Percentiles rank a stretch among this genome's conserved stretches.
phyloP scores from a whole-genome alignment of 2,113 vertebrate species.

The Charadrius vociferus region DNA sequence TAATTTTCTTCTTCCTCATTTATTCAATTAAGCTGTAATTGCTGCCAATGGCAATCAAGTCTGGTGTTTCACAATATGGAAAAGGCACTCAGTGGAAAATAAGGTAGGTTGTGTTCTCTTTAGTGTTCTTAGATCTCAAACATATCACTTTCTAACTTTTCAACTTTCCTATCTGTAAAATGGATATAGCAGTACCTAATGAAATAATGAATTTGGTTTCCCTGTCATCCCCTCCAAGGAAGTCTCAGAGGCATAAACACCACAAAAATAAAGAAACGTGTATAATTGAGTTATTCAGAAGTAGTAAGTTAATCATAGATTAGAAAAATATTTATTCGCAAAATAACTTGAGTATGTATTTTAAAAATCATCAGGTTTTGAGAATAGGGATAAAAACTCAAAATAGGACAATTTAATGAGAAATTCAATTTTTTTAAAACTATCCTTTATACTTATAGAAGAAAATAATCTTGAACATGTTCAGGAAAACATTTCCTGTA shows the following conservation, averaged over 20 bases:
- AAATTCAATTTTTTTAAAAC: background rate
- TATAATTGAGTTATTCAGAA: background rate
- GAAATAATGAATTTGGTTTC: background rate
- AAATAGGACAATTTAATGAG: background rate
- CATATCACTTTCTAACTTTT: background rate
- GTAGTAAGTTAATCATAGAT: background rate
- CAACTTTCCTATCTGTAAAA: background rate
- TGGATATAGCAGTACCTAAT: background rate
- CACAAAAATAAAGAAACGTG: fast-evolving
- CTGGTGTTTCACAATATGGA: background rate
- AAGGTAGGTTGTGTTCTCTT: background rate
- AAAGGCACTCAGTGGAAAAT: background rate
- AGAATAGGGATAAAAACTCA: background rate
- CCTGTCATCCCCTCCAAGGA: background rate
- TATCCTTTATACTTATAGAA: background rate
- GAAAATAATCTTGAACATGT: background rate
- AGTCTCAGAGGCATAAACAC: background rate
- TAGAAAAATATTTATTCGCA: background rate
- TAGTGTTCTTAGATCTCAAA: background rate
- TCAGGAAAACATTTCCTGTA: background rate
- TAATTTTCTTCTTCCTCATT: constrained; percentile 18
- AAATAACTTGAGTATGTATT: background rate
- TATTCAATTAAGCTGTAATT: constrained; percentile 5
- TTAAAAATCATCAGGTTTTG: background rate
- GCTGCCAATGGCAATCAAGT: constrained; percentile 6